These are phyloP conservation scores for Scolopax rusticola DNA, from an alignment of 2,797 vertebrate genomes.

Conservation along the genomic window DNA sequence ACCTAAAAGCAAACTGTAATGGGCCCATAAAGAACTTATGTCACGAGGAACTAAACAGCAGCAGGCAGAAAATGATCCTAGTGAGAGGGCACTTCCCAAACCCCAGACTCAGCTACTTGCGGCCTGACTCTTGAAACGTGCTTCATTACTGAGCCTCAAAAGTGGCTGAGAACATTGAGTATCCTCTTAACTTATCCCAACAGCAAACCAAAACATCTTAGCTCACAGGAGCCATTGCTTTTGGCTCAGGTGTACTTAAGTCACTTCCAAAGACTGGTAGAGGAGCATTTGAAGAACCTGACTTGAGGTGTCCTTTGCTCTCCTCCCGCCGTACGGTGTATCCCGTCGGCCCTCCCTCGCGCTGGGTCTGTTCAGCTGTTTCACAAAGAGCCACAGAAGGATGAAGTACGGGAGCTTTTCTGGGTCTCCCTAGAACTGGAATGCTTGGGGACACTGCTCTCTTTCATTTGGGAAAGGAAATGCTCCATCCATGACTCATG, in stretches of 20 bases:
- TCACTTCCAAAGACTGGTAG: background rate
- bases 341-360: background rate
- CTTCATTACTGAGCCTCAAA: background rate
- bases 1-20: background rate
- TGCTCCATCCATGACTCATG: background rate
- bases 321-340: background rate
- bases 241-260: background rate
- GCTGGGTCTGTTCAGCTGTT: background rate
- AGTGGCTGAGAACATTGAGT: background rate
- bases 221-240: background rate
- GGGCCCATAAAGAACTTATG: background rate
- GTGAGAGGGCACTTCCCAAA: background rate
- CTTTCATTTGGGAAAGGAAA: background rate
- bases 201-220: accelerated
- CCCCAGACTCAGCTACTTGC: background rate
- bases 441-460: background rate
- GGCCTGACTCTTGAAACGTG: background rate
- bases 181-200: background rate
- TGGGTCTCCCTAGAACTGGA: background rate
- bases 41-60: background rate
- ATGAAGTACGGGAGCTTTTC: background rate
- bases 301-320: background rate
- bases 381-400: background rate
- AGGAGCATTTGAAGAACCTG: background rate
- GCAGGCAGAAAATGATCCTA: background rate